A percentile compares a stretch with the other conserved stretches of the same genome.
These are phyloP conservation scores for Rousettus leschenaultii DNA, from an alignment of 2,113 vertebrate species.

Conservation along the genomic window DNA sequence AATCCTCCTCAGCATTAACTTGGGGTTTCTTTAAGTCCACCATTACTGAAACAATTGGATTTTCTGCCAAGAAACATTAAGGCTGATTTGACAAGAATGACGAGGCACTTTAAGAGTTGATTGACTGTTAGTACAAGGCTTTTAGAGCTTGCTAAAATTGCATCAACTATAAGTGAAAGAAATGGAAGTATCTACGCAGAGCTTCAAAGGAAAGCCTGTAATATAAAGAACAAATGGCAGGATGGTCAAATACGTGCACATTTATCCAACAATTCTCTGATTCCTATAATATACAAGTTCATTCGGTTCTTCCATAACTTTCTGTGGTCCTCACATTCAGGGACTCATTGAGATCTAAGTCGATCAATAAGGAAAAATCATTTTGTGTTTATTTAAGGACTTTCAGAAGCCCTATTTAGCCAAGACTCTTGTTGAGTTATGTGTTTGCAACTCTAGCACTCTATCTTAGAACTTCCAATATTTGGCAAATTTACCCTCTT, in stretches of 20 bases:
- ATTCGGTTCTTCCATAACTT: background rate
- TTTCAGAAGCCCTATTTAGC: background rate
- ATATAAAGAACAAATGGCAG: constrained; percentile 22
- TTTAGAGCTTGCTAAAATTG: constrained; percentile 68
- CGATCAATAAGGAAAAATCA: background rate
- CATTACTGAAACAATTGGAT: constrained; percentile 66
- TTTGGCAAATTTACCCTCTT: background rate
- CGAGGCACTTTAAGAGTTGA: constrained; percentile 64
- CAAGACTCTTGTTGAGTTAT: background rate
- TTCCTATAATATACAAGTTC: background rate
- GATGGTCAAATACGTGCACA: background rate
- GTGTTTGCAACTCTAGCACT: background rate
- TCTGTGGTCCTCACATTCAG: background rate
- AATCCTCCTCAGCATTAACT: constrained; percentile 54
- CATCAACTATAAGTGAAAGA: constrained; percentile 61
- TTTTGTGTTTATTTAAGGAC: background rate
- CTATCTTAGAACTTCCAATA: background rate
- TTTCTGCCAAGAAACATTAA: constrained; percentile 72
- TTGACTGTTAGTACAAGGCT: constrained; percentile 68
- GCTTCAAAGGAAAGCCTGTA: constrained; percentile 44
- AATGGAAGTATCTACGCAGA: constrained; percentile 45
- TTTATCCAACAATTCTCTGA: background rate
- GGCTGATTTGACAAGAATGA: constrained; percentile 73
- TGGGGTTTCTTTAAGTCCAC: constrained; percentile 58
- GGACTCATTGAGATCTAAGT: background rate